phyloP scores from a whole-genome alignment of 1,140 invertebrate genomes.

The Eurosta solidaginis region DNA sequence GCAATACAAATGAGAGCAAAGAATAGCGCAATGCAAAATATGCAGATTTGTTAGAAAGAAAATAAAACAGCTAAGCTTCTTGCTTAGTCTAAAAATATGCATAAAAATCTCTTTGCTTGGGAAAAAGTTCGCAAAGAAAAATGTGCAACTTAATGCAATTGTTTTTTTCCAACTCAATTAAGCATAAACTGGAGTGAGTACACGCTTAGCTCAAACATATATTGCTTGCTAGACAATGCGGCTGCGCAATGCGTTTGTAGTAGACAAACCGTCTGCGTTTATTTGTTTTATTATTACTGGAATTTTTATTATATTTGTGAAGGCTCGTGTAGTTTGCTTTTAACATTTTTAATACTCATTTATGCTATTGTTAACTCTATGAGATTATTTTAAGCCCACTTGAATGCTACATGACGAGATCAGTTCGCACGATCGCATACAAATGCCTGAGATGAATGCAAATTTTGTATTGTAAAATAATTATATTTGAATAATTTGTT shows the following conservation, averaged over 20 bases:
- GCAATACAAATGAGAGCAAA: background rate
- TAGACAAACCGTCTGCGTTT: background rate
- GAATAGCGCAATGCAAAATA: background rate
- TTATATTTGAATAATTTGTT: conserved; percentile 21
- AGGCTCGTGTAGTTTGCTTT: background rate
- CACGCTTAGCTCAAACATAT: background rate
- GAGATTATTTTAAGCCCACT: conserved; percentile 11
- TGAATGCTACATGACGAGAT: background rate
- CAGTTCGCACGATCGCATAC: conserved; percentile 18
- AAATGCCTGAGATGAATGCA: conserved; percentile 8
- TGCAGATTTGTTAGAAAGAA: background rate
- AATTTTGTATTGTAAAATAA: conserved; percentile 7
- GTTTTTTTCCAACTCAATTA: conserved; percentile 15
- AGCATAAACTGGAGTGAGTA: background rate
- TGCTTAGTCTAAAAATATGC: background rate
- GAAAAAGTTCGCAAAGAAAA: background rate
- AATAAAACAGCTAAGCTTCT: no score
- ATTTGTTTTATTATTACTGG: background rate
- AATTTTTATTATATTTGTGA: background rate
- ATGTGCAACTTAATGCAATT: background rate
- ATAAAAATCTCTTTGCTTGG: background rate
- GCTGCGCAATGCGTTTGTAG: background rate
- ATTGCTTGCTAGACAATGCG: background rate
- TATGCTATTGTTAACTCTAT: background rate
- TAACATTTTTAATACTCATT: background rate